Evolutionary conservation across 2,888 invertebrate genomes (phyloP).

Genomic region (Epinotia demarniana): DNA sequence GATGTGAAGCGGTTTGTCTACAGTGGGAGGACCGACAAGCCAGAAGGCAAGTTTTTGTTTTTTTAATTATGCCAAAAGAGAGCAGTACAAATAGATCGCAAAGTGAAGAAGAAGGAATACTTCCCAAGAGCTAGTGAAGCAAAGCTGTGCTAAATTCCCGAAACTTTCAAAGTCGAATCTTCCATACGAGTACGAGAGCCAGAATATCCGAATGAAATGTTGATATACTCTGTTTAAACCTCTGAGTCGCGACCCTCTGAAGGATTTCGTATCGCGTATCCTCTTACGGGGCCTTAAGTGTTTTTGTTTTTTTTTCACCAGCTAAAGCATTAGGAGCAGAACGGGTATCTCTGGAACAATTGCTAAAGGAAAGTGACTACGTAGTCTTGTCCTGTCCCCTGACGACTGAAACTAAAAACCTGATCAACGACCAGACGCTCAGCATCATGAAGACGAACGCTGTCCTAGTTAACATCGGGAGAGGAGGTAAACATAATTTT

Average conservation of each 20-base stretch:
- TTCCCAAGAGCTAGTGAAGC: neutral
- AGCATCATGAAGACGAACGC: constrained; percentile 90
- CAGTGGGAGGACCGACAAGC: constrained; percentile 87
- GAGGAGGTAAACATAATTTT: constrained; percentile 85
- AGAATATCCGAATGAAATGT: too few species aligned
- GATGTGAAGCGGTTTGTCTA: constrained; percentile 89
- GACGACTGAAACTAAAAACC: constrained; percentile 86
- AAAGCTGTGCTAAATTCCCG: too few species aligned
- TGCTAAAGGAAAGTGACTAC: constrained; percentile 90
- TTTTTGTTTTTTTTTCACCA: constrained; percentile 50
- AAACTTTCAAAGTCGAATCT: too few species aligned
- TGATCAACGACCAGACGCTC: constrained; percentile 89
- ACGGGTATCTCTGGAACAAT: constrained; percentile 87
- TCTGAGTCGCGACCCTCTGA: too few species aligned
- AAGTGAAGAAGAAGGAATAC: neutral
- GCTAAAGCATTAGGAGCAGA: constrained; percentile 83
- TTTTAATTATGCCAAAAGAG: neutral
- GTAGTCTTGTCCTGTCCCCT: constrained; percentile 89
- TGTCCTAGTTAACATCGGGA: constrained; percentile 90
- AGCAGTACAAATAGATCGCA: neutral
- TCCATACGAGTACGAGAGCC: too few species aligned
- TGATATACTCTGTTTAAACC: too few species aligned
- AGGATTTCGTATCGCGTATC: too few species aligned
- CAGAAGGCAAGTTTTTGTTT: constrained; percentile 82
- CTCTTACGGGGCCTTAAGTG: neutral